These are phyloP conservation scores for Alcedo quadribrachys DNA, from an alignment of 2,797 vertebrate species.

Conservation along the genomic window DNA sequence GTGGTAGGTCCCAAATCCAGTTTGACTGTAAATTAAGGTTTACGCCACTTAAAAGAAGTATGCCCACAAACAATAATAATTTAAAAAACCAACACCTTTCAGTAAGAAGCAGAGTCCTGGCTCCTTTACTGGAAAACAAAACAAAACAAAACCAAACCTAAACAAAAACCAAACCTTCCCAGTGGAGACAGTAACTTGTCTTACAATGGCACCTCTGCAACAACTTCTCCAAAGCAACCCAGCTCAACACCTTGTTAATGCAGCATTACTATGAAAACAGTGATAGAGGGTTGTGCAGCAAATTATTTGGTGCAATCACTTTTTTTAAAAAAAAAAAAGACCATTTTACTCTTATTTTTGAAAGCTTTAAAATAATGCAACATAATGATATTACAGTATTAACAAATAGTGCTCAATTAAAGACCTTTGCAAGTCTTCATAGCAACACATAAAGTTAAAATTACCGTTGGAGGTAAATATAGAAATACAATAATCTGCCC, in stretches of 20 bases:
- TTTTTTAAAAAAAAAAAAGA: constrained; percentile 34
- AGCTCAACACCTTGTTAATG: constrained; percentile 27
- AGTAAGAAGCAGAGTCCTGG: constrained; percentile 44
- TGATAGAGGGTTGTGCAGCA: constrained; percentile 52
- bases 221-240: constrained; percentile 46
- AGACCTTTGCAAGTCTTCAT: constrained; percentile 70
- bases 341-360: constrained; percentile 69
- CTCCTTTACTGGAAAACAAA: constrained; percentile 28
- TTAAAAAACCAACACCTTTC: neutral
- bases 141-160: too few relatives aligned
- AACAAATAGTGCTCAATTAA: constrained; percentile 78
- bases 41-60: constrained; percentile 63
- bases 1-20: constrained; percentile 77
- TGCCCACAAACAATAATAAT: constrained; percentile 7
- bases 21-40: constrained; percentile 61
- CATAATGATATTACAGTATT: constrained; percentile 75
- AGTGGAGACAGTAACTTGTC: neutral
- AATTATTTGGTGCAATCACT: constrained; percentile 66
- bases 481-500: constrained; percentile 72
- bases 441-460: constrained; percentile 76
- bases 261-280: constrained; percentile 20
- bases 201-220: neutral
- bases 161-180: too few relatives aligned
- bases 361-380: constrained; percentile 76
- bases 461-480: constrained; percentile 70